A percentile compares a stretch with the other conserved stretches of the same genome.
These are phyloP conservation scores for Sitodiplosis mosellana DNA, from an alignment of 1,140 invertebrate species.

Conservation along the genomic window DNA sequence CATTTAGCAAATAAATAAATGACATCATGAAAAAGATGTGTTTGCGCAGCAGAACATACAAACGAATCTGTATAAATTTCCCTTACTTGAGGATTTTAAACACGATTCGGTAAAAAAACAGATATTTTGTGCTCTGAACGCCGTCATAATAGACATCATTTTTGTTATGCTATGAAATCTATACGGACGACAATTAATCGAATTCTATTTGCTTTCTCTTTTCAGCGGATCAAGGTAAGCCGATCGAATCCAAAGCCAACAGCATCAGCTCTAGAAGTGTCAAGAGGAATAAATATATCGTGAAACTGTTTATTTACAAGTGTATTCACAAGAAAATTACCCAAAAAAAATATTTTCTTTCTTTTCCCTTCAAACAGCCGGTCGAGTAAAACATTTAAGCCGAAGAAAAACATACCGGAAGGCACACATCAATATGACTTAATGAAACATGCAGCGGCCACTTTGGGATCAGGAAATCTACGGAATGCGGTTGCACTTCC, in stretches of 20 bases:
- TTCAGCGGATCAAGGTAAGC: neutral
- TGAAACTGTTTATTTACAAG: neutral
- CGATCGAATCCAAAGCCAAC: neutral
- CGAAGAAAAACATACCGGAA: constrained; percentile 98
- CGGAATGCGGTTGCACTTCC: constrained; percentile 90
- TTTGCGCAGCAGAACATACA: too few relatives aligned
- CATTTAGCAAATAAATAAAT: too few relatives aligned
- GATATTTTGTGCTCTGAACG: neutral
- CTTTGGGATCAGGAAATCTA: constrained; percentile 92
- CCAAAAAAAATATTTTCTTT: neutral
- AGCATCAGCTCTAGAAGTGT: neutral
- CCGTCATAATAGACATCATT: neutral
- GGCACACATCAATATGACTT: constrained; percentile 97
- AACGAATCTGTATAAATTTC: too few relatives aligned
- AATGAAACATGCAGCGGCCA: constrained; percentile 98
- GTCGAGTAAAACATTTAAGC: constrained; percentile 94
- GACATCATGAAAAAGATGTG: too few relatives aligned
- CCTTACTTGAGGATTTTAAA: too few relatives aligned
- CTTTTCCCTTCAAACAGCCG: constrained; percentile 21
- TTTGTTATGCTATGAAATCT: too few relatives aligned
- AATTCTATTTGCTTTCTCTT: neutral
- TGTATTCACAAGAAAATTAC: neutral
- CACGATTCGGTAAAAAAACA: too few relatives aligned
- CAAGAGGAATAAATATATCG: too few relatives aligned
- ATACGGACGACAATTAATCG: neutral